Conservation (phyloP, 2,113 vertebrate species). For the Nothobranchius furzeri region DNA sequence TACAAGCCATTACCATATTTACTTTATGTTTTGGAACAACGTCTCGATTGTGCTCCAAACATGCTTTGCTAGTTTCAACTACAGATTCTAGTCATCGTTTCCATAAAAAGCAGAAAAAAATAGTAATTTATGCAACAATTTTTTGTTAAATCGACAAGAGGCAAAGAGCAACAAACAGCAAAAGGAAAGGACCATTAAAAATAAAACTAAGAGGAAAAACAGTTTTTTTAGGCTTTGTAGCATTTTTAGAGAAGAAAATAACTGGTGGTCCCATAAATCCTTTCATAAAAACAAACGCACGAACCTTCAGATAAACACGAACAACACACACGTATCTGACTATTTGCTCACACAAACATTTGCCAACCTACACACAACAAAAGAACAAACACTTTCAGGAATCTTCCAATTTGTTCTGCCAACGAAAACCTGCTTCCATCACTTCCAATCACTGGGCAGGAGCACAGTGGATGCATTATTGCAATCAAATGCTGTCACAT, state of each 20-base stretch:
- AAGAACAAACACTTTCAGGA: slow-evolving; percentile 77
- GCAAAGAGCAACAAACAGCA: background rate
- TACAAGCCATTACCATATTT: slow-evolving; percentile 10
- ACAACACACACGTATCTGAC: background rate
- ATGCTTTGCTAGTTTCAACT: slow-evolving; percentile 58
- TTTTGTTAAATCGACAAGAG: background rate
- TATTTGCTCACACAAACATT: slow-evolving; percentile 43
- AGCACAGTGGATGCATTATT: slow-evolving; percentile 71
- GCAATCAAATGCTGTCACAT: slow-evolving; percentile 70
- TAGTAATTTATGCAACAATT: background rate
- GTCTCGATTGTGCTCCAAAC: slow-evolving; percentile 42
- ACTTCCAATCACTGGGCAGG: slow-evolving; percentile 59
- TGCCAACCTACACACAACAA: slow-evolving; percentile 67
- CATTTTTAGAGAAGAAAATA: slow-evolving; percentile 15
- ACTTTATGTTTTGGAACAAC: slow-evolving; percentile 23
- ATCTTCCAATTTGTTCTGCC: slow-evolving; percentile 52
- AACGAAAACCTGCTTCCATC: slow-evolving; percentile 75
- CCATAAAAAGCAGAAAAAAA: slow-evolving; percentile 8
- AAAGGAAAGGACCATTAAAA: background rate
- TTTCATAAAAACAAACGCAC: slow-evolving; percentile 7
- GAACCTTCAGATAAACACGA: slow-evolving; percentile 33
- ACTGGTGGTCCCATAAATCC: slow-evolving; percentile 63
- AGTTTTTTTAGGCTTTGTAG: slow-evolving; percentile 12
- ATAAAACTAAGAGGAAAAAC: background rate
- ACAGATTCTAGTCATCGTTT: slow-evolving; percentile 48